phyloP scores from a whole-genome alignment of 2,113 vertebrate species.

The Rallus limicola region DNA sequence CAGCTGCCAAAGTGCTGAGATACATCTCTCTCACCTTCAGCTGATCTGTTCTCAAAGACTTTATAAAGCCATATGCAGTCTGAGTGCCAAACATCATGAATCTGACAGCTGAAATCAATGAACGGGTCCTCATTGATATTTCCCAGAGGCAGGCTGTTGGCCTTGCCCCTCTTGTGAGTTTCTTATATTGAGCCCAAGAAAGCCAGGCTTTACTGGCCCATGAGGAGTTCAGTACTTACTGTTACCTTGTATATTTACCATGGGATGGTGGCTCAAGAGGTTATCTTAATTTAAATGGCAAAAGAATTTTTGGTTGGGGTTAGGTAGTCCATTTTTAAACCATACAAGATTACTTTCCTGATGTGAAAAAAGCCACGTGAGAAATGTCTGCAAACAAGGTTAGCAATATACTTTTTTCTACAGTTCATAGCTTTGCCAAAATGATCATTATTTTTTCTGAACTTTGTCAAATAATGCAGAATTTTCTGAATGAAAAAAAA shows the following conservation, averaged over 20 bases:
- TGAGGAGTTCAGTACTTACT: neutral
- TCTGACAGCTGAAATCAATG: neutral
- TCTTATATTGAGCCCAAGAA: neutral
- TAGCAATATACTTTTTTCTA: fast-evolving
- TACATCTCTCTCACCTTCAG: neutral
- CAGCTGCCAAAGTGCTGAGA: neutral
- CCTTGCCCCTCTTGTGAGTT: neutral
- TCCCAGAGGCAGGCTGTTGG: neutral
- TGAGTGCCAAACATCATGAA: neutral
- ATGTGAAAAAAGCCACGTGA: neutral
- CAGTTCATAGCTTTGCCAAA: neutral
- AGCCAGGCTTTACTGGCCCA: neutral
- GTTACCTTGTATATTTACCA: neutral
- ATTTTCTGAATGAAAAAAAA: neutral
- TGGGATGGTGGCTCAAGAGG: neutral
- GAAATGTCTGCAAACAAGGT: neutral
- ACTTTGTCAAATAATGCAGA: neutral
- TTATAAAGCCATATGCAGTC: neutral
- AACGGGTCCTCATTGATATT: fast-evolving
- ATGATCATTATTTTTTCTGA: neutral
- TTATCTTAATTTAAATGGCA: neutral
- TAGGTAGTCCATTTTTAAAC: neutral
- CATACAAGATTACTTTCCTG: neutral
- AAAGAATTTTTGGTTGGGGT: fast-evolving
- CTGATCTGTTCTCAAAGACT: neutral